Percentiles rank a stretch among this genome's conserved stretches.
Evolutionary conservation across 2,888 invertebrate genomes (phyloP).

Genomic region (Boloria euphrosyne): DNA sequence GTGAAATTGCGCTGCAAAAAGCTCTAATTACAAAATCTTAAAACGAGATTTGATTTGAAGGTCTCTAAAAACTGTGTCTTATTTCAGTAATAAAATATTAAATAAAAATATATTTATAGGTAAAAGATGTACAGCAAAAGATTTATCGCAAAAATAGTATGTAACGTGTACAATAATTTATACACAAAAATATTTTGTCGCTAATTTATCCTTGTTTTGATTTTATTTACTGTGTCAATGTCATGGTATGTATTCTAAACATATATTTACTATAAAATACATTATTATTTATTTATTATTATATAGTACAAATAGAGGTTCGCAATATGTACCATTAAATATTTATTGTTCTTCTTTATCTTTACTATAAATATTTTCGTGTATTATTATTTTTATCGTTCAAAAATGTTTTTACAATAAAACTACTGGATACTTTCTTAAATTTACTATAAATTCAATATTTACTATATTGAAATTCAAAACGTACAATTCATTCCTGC

Average conservation of each 20-base stretch:
- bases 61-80: slow-evolving; percentile 37
- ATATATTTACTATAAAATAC: background rate
- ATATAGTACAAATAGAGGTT: background rate
- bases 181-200: background rate
- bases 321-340: background rate
- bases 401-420: background rate
- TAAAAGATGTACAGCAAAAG: background rate
- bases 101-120: background rate
- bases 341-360: too few species aligned
- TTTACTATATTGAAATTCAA: too few species aligned
- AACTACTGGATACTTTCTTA: too few species aligned
- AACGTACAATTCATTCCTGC: too few species aligned
- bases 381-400: too few species aligned
- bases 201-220: slow-evolving; percentile 16
- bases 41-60: slow-evolving; percentile 49
- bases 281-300: too few species aligned
- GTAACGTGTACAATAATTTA: background rate
- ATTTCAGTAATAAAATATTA: background rate
- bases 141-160: background rate
- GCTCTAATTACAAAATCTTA: background rate
- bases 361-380: too few species aligned
- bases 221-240: slow-evolving; percentile 18
- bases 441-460: too few species aligned
- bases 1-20: background rate
- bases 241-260: slow-evolving; percentile 16